Evolutionary conservation across 2,888 invertebrate species (phyloP).

Genomic region (Bombylius discolor): DNA sequence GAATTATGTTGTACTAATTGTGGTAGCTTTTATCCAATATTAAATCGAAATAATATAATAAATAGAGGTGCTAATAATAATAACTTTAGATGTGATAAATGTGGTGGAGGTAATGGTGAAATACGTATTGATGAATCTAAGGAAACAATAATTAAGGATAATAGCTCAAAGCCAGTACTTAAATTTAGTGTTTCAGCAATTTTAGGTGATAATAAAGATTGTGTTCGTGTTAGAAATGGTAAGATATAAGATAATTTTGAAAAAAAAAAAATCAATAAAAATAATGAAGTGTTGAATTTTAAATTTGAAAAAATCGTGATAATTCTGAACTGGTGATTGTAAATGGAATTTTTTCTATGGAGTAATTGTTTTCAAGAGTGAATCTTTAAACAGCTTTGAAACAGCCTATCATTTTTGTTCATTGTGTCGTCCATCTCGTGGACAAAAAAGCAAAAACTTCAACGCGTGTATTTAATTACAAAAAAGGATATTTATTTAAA

Average conservation of each 20-base stretch:
- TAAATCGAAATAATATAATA: constrained; percentile 2
- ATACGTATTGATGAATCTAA: constrained; percentile 13
- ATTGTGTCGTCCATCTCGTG: too few relatives aligned
- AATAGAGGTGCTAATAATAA: constrained; percentile 11
- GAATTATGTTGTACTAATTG: constrained; percentile 28
- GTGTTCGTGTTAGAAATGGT: constrained; percentile 37
- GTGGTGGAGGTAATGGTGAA: constrained; percentile 17
- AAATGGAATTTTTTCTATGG: too few relatives aligned
- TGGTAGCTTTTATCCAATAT: constrained; percentile 21
- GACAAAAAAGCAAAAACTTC: too few relatives aligned
- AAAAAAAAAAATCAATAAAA: too few relatives aligned
- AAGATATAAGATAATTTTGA: constrained; percentile 13
- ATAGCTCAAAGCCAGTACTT: constrained; percentile 56
- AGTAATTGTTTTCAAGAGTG: too few relatives aligned
- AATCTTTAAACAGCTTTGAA: too few relatives aligned
- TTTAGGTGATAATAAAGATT: constrained; percentile 46
- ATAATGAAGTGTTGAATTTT: too few relatives aligned
- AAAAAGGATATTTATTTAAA: too few relatives aligned
- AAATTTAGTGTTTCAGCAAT: constrained; percentile 91
- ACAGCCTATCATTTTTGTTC: too few relatives aligned
- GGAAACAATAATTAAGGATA: constrained; percentile 33
- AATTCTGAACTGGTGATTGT: too few relatives aligned
- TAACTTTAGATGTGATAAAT: constrained; percentile 30
- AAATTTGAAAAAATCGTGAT: too few relatives aligned
- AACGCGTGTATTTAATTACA: too few relatives aligned